Base-by-base conservation (phyloP, 2,888 invertebrate species). In the Clitarchus hookeri region DNA sequence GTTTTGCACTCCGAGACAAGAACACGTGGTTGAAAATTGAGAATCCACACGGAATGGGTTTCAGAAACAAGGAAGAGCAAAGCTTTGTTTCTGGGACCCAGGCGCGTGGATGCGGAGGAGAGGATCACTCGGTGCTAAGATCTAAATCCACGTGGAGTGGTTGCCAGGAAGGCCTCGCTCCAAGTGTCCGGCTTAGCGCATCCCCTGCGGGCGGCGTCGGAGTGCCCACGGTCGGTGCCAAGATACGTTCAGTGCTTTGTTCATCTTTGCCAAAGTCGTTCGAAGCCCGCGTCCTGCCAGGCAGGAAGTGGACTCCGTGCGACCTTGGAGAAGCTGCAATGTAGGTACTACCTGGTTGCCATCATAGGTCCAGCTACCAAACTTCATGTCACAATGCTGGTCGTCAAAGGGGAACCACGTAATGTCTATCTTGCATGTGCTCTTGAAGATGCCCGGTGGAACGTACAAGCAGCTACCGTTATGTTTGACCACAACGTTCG, bases 341-440 rank as follows among this genome's bases (percentile, higher is more conserved):
- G 86, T 85, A 83, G 48, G 83, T 86, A 88, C 87, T 96, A 97
- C 97, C 96, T 97, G 97, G 94, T 96, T 96, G 94, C 98, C 98
- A 93, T 98, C 97, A 94, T 99, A 98, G 92, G 99, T 99, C 99
- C 99, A 99, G 94, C 99, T 98, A 94, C 99, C 99, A 93, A 99
- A 99, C 96, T 99, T 98, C 97, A 99, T 98, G 93, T 97, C 96
- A 95, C 99, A 99, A 94, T 97, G 96, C 95, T 99, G 99, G 94
- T 99, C 99, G 95, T 99, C 99, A 95, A 99, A 99, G 93, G 99
- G 99, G 95, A 99, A 99, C 99, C 99, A 99, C 93, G 98, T 98
- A 96, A 99, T 99, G 95, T 99, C 98, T 94, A 99, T 99, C 95
- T 98, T 98, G 96, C 99, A 99, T 94, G 99, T 99, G 95, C 98